Conservation (phyloP, 2,888 invertebrate species). For the Steinernema hermaphroditum region DNA sequence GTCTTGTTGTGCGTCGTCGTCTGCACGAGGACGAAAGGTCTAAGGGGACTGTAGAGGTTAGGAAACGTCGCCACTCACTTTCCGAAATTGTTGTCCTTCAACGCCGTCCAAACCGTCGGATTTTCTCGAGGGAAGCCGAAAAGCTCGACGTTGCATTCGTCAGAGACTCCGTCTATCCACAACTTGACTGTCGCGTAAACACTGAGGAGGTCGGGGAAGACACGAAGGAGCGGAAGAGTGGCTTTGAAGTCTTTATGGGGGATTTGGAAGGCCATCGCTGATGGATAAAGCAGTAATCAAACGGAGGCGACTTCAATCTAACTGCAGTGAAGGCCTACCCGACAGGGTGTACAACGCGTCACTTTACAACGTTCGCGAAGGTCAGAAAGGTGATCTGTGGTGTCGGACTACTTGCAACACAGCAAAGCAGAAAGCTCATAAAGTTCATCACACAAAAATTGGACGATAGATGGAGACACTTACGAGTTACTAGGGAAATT, state of each 20-base stretch:
- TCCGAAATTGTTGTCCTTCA: constrained; percentile 17
- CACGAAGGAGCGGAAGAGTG: neutral
- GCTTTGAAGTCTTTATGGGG: neutral
- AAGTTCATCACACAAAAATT: no score
- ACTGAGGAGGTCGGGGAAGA: constrained; percentile 24
- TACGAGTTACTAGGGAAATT: no score
- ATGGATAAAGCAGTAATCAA: no score
- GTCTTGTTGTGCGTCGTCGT: neutral
- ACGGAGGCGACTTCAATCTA: no score
- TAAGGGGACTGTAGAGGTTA: neutral
- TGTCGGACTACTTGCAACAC: no score
- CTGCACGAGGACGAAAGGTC: constrained; percentile 1
- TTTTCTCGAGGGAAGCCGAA: neutral
- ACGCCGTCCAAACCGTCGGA: neutral
- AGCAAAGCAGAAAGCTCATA: no score
- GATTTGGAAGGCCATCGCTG: constrained; percentile 9
- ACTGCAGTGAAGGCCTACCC: no score
- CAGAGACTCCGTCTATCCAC: neutral
- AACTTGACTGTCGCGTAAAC: constrained; percentile 18
- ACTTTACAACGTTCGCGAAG: no score
- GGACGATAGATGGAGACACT: no score
- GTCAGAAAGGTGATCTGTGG: no score
- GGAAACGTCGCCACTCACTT: neutral
- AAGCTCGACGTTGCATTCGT: neutral
- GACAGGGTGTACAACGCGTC: no score